Evolutionary conservation across 2,797 vertebrate species (phyloP).

Genomic region (Micromesistius poutassou): DNA sequence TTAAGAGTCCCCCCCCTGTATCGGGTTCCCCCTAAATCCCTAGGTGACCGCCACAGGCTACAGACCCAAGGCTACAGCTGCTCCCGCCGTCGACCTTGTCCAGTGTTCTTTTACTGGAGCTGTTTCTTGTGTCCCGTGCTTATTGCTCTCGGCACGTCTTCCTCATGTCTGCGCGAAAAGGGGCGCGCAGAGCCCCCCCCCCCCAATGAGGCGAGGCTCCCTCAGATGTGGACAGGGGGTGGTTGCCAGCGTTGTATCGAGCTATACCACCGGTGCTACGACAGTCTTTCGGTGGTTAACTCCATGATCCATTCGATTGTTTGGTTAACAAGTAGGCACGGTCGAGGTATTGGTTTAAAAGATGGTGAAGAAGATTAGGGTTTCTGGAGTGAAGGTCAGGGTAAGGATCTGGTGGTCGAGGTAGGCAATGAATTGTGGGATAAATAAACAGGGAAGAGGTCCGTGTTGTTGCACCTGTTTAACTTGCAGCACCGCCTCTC

Average conservation of each 20-base stretch:
- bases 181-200: conserved; percentile 5
- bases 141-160: conserved; percentile 15
- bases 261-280: conserved; percentile 26
- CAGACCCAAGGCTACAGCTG: conserved; percentile 8
- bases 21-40: conserved; percentile 24
- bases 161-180: conserved; percentile 23
- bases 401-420: not conserved
- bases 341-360: not conserved
- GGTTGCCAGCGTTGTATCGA: conserved; percentile 29
- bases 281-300: not conserved
- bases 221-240: conserved; percentile 38
- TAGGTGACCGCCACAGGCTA: not conserved
- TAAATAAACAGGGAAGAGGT: not conserved
- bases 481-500: not conserved
- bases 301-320: not conserved
- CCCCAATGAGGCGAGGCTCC: not conserved
- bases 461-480: not conserved
- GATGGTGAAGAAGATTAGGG: not conserved
- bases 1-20: not conserved
- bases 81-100: conserved; percentile 5
- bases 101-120: not conserved
- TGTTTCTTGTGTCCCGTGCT: conserved; percentile 8
- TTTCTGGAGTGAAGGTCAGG: not conserved
- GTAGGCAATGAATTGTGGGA: not conserved
- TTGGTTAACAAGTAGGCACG: not conserved